These are phyloP conservation scores for Therioaphis trifolii DNA, from an alignment of 2,888 invertebrate species.

Conservation along the genomic window DNA sequence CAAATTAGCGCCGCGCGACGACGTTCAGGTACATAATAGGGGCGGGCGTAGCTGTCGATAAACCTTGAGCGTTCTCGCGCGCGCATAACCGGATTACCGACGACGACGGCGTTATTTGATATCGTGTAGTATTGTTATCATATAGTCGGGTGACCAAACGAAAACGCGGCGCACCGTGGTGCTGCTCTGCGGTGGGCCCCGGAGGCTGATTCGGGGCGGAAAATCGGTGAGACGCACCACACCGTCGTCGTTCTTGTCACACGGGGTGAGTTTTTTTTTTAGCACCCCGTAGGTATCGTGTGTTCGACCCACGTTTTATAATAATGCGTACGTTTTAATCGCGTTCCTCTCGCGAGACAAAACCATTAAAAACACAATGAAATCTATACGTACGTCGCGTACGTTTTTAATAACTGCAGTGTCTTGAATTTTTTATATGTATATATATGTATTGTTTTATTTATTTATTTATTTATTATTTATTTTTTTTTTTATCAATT, in stretches of 20 bases:
- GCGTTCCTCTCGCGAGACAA: no score
- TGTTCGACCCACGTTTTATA: no score
- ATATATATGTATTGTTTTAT: no score
- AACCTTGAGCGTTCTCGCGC: neutral
- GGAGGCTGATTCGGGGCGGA: neutral
- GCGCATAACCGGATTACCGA: constrained; percentile 15
- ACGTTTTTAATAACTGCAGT: no score
- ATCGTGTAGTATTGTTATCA: neutral
- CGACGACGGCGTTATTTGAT: neutral
- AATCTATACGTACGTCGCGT: no score
- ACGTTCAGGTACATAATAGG: neutral
- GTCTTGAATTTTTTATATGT: no score
- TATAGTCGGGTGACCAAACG: constrained; percentile 38
- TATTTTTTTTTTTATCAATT: no score
- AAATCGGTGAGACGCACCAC: neutral
- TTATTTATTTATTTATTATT: no score
- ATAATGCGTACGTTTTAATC: no score
- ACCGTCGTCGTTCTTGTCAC: neutral
- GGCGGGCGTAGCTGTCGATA: neutral
- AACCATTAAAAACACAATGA: no score
- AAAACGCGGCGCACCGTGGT: neutral
- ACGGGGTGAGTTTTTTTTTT: no score
- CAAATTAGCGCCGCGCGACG: neutral
- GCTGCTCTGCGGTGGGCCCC: neutral
- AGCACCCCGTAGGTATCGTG: no score